A percentile compares a stretch with the other conserved stretches of the same genome.
These are phyloP conservation scores for Pristionchus maxplancki DNA, from an alignment of 2,888 invertebrate genomes.

Conservation along the genomic window DNA sequence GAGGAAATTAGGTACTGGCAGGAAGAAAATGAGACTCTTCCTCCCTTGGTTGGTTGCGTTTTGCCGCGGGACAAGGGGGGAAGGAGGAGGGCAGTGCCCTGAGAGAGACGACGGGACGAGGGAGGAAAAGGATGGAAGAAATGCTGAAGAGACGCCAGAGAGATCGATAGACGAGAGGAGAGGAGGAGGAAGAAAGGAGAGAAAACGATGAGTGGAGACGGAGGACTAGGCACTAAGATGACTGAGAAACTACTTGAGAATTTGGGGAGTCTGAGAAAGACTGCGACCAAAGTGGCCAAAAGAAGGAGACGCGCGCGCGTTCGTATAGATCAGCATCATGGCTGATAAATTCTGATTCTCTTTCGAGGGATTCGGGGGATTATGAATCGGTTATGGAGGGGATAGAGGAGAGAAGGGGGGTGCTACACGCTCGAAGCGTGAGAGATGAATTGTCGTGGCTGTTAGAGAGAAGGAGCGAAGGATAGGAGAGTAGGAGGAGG, in stretches of 20 bases:
- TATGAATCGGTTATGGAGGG: slow-evolving; percentile 20
- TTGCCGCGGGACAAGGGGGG: background rate
- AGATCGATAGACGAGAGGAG: slow-evolving; percentile 6
- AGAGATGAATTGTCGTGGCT: slow-evolving; percentile 6
- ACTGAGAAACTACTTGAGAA: slow-evolving; percentile 12
- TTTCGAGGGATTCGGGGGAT: background rate
- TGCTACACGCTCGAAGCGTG: slow-evolving; percentile 32
- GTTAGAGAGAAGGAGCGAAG: background rate
- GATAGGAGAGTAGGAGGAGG: background rate
- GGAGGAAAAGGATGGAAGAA: background rate
- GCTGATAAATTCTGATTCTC: slow-evolving; percentile 7
- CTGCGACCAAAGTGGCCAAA: background rate
- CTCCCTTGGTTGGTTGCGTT: slow-evolving; percentile 23
- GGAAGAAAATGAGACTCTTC: slow-evolving; percentile 10
- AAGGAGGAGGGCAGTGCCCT: background rate
- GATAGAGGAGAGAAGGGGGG: background rate
- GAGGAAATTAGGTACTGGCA: slow-evolving; percentile 30
- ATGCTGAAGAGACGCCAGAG: slow-evolving; percentile 9
- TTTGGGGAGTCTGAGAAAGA: background rate
- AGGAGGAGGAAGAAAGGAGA: background rate
- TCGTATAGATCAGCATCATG: background rate
- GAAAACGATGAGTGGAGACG: slow-evolving; percentile 1
- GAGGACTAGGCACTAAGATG: background rate
- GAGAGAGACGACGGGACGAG: background rate
- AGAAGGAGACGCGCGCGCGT: background rate